Base-by-base conservation (phyloP, 2,113 vertebrate genomes). In the Larimichthys crocea region DNA sequence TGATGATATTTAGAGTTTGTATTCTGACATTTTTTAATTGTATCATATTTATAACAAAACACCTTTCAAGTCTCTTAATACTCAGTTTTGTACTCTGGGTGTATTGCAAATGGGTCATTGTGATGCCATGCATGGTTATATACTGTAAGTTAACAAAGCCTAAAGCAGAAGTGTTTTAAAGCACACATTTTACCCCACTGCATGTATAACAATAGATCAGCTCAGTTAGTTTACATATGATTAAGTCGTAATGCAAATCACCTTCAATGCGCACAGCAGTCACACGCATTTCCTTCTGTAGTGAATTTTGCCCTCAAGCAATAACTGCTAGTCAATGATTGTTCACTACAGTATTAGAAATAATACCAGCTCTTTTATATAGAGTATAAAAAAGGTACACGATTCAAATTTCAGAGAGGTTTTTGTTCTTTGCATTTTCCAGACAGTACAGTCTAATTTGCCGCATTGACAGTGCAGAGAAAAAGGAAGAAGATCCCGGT, bases 401-500 rank as follows among this genome's bases (percentile, higher is more conserved):
- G 17, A 29, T 79, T 24, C 10, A 19, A 78, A 56, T 71, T 29
- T 19, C 22, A 19, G 35, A 22, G 35, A 31, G 4, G 26, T 40
- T 59, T 76, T 77, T 84, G 35, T 59, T 71, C 3, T 53, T 29
- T 62, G 9, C 40, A 50, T 86, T 42, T 71, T 66, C 80, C 26
- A 31, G 10, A 31, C 62, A 14, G 20, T 35, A 62, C 29, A 11
- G 26, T 76, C 73, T 57, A 10, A 59, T 84, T 82, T 83, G 49
- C 44, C 0, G 29, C 52, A 48, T n/a, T 66, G 53, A 53, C 5
- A 46, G 10, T 71, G 49, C 49, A 64, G n/a, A 73, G 49, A 80
- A 68, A 77, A 49, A 74, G 78, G 84, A 75, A 70, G 61, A 64
- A 53, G 62, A 65, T 70, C 46, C 49, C 68, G 56, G 55, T 77